Evolutionary conservation across 2,797 vertebrate genomes (phyloP), one percentile per base, ranked within the genome.

Genomic region (Acomys russatus): DNA sequence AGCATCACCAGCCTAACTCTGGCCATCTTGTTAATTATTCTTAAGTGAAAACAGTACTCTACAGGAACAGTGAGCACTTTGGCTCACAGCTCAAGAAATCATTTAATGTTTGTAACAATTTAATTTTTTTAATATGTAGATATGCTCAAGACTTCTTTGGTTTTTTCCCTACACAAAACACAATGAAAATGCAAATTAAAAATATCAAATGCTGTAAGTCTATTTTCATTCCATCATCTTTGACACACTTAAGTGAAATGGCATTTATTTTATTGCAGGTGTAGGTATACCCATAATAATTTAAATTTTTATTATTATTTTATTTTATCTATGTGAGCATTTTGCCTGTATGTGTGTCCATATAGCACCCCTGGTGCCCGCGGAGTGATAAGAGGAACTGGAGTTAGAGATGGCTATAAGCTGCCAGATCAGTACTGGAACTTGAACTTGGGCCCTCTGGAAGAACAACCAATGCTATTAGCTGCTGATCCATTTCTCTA

Each of bases 181-280:
- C 54, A 30, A 79, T 18, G 83, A 68, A 33, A 73, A 66, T 79
- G 22, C 8, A 23, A 17, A 73, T 70, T 92, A 49, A 54, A 33
- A 88, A 59, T 90, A 74, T 68, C 22, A 92, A 91, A 56, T 61
- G 25, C 12, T 71, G 84, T 73, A 76, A 51, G 61, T 20, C 74
- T 71, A 91, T 82, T 79, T 89, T 91, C 51, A 61, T 49, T 86
- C 8, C 30, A 64, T 56, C 12, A 73, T 82, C 25, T n/a, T 15
- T 78, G 70, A 54, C 49, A 92, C 78, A 89, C 49, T 87, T 82
- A 89, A 91, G 35, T 38, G 15, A 96, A 92, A 88, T 83, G 28
- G 1, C 14, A 74, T 61, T 88, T 4, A 33, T 78, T 88, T 66
- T 63, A 82, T 89, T 70, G 18, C 12, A 11, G 74, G 25, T 80